Evolutionary conservation across 2,797 vertebrate genomes (phyloP).

Genomic region (Sebastes variabilis): DNA sequence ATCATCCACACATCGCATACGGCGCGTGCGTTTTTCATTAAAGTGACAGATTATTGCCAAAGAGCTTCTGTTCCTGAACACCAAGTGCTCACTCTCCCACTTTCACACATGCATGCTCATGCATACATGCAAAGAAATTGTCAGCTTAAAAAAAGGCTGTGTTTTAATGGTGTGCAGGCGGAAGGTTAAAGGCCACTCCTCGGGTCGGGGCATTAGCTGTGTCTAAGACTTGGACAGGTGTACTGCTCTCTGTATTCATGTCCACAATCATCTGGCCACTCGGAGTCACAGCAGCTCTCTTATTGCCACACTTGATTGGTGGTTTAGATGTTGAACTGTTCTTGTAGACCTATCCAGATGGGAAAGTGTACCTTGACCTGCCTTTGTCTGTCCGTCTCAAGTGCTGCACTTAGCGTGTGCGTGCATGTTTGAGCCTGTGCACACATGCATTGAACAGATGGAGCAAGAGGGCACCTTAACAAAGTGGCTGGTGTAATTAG

Average conservation of each 20-base stretch:
- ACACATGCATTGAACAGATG: constrained; percentile 66
- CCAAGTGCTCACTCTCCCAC: constrained; percentile 2
- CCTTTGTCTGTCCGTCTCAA: constrained; percentile 62
- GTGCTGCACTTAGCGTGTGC: constrained; percentile 1
- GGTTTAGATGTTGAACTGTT: constrained; percentile 51
- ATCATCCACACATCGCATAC: constrained; percentile 77
- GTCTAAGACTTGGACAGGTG: constrained; percentile 40
- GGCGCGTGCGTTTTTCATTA: constrained; percentile 75
- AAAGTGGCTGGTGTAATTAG: constrained; percentile 73
- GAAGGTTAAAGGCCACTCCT: constrained; percentile 22
- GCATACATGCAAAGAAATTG: constrained; percentile 51
- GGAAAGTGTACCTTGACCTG: constrained; percentile 65
- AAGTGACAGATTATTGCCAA: constrained; percentile 76
- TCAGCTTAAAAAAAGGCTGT: constrained; percentile 30
- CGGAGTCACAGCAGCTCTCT: constrained; percentile 32
- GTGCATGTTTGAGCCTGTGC: constrained; percentile 10
- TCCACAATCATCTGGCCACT: constrained; percentile 39
- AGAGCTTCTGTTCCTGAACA: constrained; percentile 61
- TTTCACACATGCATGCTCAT: constrained; percentile 33
- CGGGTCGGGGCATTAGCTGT: constrained; percentile 3
- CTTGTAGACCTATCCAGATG: constrained; percentile 64
- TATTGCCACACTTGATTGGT: constrained; percentile 46
- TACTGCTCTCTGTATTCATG: constrained; percentile 51
- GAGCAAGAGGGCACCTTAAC: constrained; percentile 73
- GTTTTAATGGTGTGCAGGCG: constrained; percentile 33